A percentile compares a stretch with the other conserved stretches of the same genome.
These are phyloP conservation scores for Polylopha cassiicola DNA, from an alignment of 2,888 invertebrate species.

Conservation along the genomic window DNA sequence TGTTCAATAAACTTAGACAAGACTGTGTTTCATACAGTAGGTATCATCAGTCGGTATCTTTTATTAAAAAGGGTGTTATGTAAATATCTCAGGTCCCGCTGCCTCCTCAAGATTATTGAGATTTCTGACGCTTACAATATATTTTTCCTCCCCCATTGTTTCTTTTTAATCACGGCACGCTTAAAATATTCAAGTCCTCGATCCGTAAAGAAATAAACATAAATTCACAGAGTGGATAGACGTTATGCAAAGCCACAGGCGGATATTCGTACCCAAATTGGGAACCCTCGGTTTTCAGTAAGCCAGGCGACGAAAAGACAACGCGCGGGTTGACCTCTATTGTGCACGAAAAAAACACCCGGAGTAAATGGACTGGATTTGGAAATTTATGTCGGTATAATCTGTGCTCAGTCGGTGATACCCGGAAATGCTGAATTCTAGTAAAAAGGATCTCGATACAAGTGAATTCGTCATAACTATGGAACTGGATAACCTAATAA, in stretches of 20 bases:
- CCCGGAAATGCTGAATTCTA: not conserved
- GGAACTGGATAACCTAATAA: not conserved
- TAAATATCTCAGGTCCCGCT: no score
- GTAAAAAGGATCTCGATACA: slow-evolving; percentile 1
- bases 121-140: slow-evolving; percentile 12
- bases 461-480: slow-evolving; percentile 1
- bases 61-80: no score
- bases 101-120: slow-evolving; percentile 10
- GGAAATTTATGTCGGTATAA: slow-evolving; percentile 45
- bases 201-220: slow-evolving; percentile 22
- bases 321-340: slow-evolving; percentile 24
- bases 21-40: no score
- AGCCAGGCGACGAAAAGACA: slow-evolving; percentile 27
- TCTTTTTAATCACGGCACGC: slow-evolving; percentile 18
- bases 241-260: slow-evolving; percentile 24
- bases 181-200: slow-evolving; percentile 22
- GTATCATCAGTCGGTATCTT: no score
- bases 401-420: slow-evolving; percentile 26
- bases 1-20: no score
- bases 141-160: slow-evolving; percentile 12
- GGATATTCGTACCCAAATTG: slow-evolving; percentile 27
- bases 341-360: slow-evolving; percentile 32
- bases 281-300: slow-evolving; percentile 24
- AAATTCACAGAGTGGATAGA: slow-evolving; percentile 22
- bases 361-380: slow-evolving; percentile 35